Base-by-base conservation (phyloP, 1,140 invertebrate species). In the Lamellibrachia luymesi region DNA sequence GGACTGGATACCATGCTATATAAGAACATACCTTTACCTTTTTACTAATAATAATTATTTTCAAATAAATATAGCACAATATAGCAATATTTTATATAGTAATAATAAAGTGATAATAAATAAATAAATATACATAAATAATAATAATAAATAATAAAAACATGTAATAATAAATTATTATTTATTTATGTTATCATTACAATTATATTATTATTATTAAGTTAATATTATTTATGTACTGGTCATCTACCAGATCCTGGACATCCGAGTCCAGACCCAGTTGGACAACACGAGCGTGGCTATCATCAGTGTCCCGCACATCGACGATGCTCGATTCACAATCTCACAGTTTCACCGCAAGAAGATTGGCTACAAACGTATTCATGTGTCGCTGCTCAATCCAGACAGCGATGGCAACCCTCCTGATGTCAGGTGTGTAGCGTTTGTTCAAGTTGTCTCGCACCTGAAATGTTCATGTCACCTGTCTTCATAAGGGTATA, bases 261-360 rank as follows among this genome's bases (percentile, higher is more conserved):
- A 97, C 95, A 97, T 98, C 4, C 97, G 97, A 17, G 96, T 98
- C 56, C 97, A 97, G 94, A 96, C 97, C 49, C 97, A 98, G 95
- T 97, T 97, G 5, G 98, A 98, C 95, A 97, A 97, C 38, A 97
- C 97, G 92, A 97, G 97, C 91, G 97, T 97, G 22, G 98, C 97
- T 10, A 97, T 97, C 92, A 97, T 98, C 0, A 97, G 97, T 96
- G 97, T 98, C 6, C 97, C 97, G 10, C 97, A 96, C 93, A 94
- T 97, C 49, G 97, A 97, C 89, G 98, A 98, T 94, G 98, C 98
- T 22, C 97, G 98, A 94, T 98, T 97, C 95, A 97, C 98, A 13
- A 98, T 98, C 93, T 98, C 98, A 4, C 97, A 98, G 95, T 97
- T 98, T 56, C 98, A 98, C 95, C 97, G 98, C 50, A 97, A 97